phyloP scores from a whole-genome alignment of 1,140 invertebrate genomes.

The Phthorimaea operculella region DNA sequence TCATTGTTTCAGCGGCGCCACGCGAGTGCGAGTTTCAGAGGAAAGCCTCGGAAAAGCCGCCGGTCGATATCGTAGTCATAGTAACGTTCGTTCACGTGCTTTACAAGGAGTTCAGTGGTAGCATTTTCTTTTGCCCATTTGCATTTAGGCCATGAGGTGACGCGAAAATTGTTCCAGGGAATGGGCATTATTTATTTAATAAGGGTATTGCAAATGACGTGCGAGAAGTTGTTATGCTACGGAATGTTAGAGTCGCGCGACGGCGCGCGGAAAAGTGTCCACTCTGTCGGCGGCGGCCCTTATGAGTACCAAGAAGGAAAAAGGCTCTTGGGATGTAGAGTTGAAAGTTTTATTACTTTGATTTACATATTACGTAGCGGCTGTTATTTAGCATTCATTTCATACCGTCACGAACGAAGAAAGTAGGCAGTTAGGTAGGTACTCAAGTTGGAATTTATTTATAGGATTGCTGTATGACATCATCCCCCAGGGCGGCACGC shows the following conservation, averaged over 20 bases:
- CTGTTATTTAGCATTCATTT: constrained; percentile 13
- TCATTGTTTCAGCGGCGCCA: constrained; percentile 55
- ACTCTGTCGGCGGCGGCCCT: no score
- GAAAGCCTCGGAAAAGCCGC: constrained; percentile 61
- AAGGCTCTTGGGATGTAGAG: constrained; percentile 12
- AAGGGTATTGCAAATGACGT: not conserved
- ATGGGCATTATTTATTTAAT: constrained; percentile 19
- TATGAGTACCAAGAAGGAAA: not conserved
- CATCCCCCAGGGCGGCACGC: not conserved
- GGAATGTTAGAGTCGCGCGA: not conserved
- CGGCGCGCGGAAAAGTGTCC: no score
- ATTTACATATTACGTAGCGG: not conserved
- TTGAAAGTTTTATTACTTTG: constrained; percentile 11
- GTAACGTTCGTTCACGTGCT: constrained; percentile 59
- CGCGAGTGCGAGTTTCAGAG: constrained; percentile 57
- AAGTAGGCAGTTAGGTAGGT: not conserved
- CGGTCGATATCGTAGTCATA: constrained; percentile 63
- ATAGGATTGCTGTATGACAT: not conserved
- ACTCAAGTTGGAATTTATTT: not conserved
- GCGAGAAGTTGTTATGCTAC: not conserved
- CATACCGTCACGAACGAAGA: constrained; percentile 5
- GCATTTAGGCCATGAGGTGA: constrained; percentile 55
- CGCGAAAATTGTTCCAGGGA: constrained; percentile 31
- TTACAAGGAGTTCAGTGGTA: constrained; percentile 31
- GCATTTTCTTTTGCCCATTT: constrained; percentile 49